A percentile compares a stretch with the other conserved stretches of the same genome.
phyloP scores from a whole-genome alignment of 2,797 vertebrate species.

The Vultur gryphus region DNA sequence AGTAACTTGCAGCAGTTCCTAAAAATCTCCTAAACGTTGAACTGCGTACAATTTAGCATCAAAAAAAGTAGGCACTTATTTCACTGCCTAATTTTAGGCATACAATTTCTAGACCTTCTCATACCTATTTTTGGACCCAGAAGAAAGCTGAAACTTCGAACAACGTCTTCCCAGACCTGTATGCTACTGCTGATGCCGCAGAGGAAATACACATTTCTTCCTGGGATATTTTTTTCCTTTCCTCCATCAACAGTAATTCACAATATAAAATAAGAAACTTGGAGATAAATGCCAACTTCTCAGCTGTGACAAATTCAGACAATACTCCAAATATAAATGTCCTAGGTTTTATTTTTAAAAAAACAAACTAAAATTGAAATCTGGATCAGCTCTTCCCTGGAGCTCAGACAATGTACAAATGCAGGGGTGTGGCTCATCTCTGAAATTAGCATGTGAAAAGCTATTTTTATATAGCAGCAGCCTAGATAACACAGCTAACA shows the following conservation, averaged over 20 bases:
- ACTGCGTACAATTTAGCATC: background rate
- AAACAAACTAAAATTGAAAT: background rate
- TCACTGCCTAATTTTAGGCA: slow-evolving; percentile 35
- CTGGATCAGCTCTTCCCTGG: background rate
- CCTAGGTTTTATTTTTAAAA: background rate
- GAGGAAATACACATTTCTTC: background rate
- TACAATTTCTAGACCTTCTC: slow-evolving; percentile 9
- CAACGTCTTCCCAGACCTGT: background rate
- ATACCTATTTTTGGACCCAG: slow-evolving; percentile 27
- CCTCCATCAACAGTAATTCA: background rate
- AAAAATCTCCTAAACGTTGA: background rate
- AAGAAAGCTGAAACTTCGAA: slow-evolving; percentile 33
- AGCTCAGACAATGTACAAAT: background rate
- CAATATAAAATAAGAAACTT: slow-evolving; percentile 39
- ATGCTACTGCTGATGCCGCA: background rate
- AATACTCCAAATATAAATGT: slow-evolving; percentile 11
- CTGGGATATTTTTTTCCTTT: background rate
- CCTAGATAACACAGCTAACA: background rate
- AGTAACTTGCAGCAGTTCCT: slow-evolving; percentile 2
- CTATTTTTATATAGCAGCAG: slow-evolving; percentile 21
- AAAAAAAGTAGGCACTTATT: slow-evolving; percentile 40
- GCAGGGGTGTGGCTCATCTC: slow-evolving; percentile 10
- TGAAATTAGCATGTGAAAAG: slow-evolving; percentile 46
- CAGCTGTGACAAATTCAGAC: background rate
- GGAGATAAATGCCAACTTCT: background rate